Conservation (phyloP, 2,888 invertebrate species). For the Actias luna region DNA sequence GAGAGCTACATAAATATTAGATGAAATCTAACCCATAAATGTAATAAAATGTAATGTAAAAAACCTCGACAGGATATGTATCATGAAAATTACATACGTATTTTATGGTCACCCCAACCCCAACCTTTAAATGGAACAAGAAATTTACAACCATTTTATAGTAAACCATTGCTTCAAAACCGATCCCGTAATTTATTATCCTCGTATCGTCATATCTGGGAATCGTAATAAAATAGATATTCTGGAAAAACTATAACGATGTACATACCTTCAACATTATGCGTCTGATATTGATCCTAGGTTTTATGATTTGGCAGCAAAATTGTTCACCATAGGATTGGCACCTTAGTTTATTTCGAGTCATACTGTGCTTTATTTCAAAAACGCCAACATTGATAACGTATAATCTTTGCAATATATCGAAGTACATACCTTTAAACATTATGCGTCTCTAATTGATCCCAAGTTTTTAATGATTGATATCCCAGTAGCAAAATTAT, state of each 20-base stretch:
- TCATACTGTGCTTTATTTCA: too few species aligned
- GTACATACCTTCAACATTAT: not conserved
- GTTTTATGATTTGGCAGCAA: not conserved
- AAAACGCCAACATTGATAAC: too few species aligned
- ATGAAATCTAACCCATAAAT: not conserved
- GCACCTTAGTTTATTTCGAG: too few species aligned
- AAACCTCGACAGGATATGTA: conserved; percentile 7
- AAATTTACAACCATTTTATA: conserved; percentile 31
- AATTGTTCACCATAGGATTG: not conserved
- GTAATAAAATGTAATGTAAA: not conserved
- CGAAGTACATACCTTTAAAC: too few species aligned
- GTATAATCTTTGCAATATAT: too few species aligned
- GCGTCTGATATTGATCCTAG: not conserved
- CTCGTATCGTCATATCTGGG: conserved; percentile 37
- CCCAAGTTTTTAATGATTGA: too few species aligned
- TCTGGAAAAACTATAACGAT: conserved; percentile 31
- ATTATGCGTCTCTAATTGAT: too few species aligned
- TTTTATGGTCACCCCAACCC: conserved; percentile 23
- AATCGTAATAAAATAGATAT: conserved; percentile 40
- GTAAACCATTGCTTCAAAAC: conserved; percentile 30
- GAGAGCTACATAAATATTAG: not conserved
- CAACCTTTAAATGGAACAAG: conserved; percentile 21
- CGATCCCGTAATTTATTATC: conserved; percentile 34
- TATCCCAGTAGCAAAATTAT: too few species aligned
- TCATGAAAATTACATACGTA: conserved; percentile 9